Conservation (phyloP, 2,888 invertebrate species). For the Acanthosepion pharaonis region DNA sequence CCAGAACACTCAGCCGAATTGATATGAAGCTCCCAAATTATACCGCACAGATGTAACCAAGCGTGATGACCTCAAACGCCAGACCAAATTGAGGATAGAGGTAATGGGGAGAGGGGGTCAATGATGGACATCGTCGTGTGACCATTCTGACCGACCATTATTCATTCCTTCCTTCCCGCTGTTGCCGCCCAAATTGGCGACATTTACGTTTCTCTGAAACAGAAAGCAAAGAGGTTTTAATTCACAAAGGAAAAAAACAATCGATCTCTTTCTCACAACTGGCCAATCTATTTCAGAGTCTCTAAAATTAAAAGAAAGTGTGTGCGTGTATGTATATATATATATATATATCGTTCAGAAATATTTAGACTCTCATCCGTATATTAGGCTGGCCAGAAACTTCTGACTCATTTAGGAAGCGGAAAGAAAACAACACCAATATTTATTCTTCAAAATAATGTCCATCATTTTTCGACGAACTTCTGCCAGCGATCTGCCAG, state of each 20-base stretch:
- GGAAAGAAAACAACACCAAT: no score
- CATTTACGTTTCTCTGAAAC: background rate
- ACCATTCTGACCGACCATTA: background rate
- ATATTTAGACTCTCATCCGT: no score
- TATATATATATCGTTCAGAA: background rate
- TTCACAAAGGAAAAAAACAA: background rate
- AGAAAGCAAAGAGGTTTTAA: background rate
- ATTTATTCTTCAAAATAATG: no score
- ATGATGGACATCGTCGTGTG: background rate
- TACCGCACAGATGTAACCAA: background rate
- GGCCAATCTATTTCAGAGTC: background rate
- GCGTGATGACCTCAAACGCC: background rate
- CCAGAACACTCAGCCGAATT: background rate
- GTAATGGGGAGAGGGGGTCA: background rate
- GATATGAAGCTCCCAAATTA: background rate
- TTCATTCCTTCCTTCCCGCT: background rate
- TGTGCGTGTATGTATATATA: background rate
- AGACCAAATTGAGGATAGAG: background rate
- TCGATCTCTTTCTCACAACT: background rate
- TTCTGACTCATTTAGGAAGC: no score
- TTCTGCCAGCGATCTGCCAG: no score
- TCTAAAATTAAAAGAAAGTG: no score
- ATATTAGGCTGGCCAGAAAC: no score
- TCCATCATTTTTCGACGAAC: no score
- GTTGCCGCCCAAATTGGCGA: background rate